phyloP scores from a whole-genome alignment of 2,888 invertebrate genomes.

The Eristalinus aeneus region DNA sequence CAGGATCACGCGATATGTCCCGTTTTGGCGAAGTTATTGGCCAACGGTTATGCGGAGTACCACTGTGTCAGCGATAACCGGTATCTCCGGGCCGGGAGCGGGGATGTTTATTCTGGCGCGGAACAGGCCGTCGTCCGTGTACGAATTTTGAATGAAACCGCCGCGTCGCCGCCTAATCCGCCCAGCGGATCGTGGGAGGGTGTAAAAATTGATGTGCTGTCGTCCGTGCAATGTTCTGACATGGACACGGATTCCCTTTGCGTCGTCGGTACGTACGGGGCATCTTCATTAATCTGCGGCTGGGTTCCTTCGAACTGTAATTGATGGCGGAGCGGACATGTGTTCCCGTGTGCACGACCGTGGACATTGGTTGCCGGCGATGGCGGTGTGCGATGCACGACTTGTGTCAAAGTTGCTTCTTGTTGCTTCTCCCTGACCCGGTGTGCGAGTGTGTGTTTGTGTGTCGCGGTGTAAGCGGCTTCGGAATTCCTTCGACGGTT shows the following conservation, averaged over 20 bases:
- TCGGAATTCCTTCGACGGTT: slow-evolving; percentile 35
- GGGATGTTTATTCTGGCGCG: slow-evolving; percentile 55
- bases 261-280: neutral
- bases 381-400: slow-evolving; percentile 51
- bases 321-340: slow-evolving; percentile 54
- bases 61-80: slow-evolving; percentile 65
- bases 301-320: slow-evolving; percentile 30
- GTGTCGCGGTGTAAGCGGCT: slow-evolving; percentile 27
- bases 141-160: slow-evolving; percentile 35
- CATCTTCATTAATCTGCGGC: slow-evolving; percentile 46
- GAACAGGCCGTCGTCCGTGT: slow-evolving; percentile 1
- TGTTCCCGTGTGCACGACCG: slow-evolving; percentile 38
- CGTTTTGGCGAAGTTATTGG: slow-evolving; percentile 52
- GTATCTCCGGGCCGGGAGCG: slow-evolving; percentile 58
- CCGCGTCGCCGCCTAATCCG: no score
- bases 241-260: slow-evolving; percentile 42
- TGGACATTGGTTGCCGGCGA: slow-evolving; percentile 8
- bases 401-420: slow-evolving; percentile 63
- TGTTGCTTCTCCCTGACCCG: slow-evolving; percentile 17
- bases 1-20: slow-evolving; percentile 57
- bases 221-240: slow-evolving; percentile 53
- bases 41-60: slow-evolving; percentile 65
- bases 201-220: slow-evolving; percentile 66
- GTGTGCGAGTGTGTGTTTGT: no score
- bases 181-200: slow-evolving; percentile 56